Percentiles rank a stretch among this genome's conserved stretches.
Evolutionary conservation across 2,113 vertebrate genomes (phyloP).

Genomic region (Piprites chloris): DNA sequence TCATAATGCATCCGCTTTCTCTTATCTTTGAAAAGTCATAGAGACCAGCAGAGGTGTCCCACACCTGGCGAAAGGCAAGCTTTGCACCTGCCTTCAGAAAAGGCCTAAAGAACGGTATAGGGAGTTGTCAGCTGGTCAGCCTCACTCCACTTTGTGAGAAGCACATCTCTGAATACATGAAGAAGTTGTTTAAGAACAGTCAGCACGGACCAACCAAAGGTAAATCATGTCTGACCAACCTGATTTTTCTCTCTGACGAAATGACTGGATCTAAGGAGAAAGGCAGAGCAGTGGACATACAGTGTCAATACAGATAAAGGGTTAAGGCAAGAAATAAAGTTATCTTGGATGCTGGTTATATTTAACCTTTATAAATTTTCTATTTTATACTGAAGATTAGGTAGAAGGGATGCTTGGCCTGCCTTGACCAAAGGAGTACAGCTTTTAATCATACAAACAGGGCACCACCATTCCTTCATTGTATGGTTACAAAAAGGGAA

Average conservation of each 20-base stretch:
- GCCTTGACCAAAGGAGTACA: not conserved
- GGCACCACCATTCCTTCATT: not conserved
- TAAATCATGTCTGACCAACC: not conserved
- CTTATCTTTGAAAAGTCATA: not conserved
- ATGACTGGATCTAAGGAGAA: not conserved
- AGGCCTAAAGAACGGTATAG: not conserved
- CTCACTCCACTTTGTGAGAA: not conserved
- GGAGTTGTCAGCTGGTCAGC: not conserved
- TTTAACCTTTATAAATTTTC: not conserved
- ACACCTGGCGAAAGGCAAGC: not conserved
- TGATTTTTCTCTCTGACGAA: not conserved
- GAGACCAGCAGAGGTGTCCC: not conserved
- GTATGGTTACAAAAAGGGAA: not conserved
- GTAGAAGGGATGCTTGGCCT: not conserved
- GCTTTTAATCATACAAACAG: not conserved
- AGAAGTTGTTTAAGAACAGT: not conserved
- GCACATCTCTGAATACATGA: not conserved
- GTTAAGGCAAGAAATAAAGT: not conserved
- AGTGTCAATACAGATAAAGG: not conserved
- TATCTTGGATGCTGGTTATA: not conserved
- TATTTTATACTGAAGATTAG: not conserved
- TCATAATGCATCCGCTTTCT: fast-evolving
- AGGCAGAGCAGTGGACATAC: not conserved
- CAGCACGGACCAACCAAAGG: not conserved
- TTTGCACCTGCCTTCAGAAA: not conserved